Conservation (phyloP, 1,140 invertebrate genomes). For the Bombus pyrosoma region DNA sequence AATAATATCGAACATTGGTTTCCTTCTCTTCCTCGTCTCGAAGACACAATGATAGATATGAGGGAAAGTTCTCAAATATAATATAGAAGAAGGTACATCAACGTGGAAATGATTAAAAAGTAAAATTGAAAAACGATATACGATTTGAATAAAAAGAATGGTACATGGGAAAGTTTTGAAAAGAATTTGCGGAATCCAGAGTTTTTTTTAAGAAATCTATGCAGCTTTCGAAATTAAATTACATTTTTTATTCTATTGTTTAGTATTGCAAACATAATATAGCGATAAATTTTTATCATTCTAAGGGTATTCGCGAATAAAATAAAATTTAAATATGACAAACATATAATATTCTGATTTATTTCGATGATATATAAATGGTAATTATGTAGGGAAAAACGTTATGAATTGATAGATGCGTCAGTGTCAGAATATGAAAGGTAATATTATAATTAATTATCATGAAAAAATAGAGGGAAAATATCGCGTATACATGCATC, state of each 20-base stretch:
- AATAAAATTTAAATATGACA: too few relatives aligned
- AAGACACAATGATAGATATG: background rate
- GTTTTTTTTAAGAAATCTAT: too few relatives aligned
- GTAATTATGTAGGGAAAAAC: background rate
- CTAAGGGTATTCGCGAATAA: too few relatives aligned
- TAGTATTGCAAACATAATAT: too few relatives aligned
- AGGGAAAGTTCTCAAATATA: too few relatives aligned
- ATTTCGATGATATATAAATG: background rate
- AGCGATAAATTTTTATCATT: too few relatives aligned
- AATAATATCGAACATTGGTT: conserved; percentile 24
- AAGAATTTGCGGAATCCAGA: too few relatives aligned
- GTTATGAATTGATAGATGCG: background rate
- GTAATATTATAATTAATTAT: background rate
- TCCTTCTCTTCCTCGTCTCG: background rate
- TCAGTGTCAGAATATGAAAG: background rate
- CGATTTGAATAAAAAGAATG: too few relatives aligned
- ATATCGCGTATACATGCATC: background rate
- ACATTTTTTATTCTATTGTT: too few relatives aligned
- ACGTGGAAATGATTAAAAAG: background rate
- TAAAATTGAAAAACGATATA: background rate
- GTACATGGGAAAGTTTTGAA: background rate
- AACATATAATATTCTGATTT: too few relatives aligned
- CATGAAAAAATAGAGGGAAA: too few relatives aligned
- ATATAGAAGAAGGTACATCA: background rate
- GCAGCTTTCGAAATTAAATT: too few relatives aligned